A percentile compares a stretch with the other conserved stretches of the same genome.
phyloP scores from a whole-genome alignment of 2,113 vertebrate species.

The Anhinga anhinga region DNA sequence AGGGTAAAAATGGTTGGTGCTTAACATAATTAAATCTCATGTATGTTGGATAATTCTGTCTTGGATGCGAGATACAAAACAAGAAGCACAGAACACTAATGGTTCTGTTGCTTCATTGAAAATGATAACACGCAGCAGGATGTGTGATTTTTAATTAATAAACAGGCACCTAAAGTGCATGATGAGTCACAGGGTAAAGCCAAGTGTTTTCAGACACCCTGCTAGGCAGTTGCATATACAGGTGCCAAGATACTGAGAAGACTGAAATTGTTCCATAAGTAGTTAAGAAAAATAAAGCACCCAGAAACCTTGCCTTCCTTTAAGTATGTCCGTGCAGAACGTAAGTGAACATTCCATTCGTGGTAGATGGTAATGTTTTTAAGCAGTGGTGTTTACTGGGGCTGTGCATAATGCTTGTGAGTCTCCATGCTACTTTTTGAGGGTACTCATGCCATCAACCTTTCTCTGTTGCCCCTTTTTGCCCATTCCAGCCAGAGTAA shows the following conservation, averaged over 20 bases:
- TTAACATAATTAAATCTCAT: constrained; percentile 6
- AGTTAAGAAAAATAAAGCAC: background rate
- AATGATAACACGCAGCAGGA: background rate
- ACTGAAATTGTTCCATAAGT: background rate
- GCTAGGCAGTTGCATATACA: background rate
- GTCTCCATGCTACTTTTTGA: background rate
- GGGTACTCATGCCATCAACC: background rate
- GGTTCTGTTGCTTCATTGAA: constrained; percentile 12
- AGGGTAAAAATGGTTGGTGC: background rate
- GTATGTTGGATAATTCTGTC: constrained; percentile 16
- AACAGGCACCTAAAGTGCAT: background rate
- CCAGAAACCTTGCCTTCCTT: background rate
- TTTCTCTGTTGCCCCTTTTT: background rate
- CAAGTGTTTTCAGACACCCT: background rate
- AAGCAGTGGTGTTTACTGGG: background rate
- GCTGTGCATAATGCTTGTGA: background rate
- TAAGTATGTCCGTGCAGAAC: background rate
- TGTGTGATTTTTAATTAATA: constrained; percentile 37
- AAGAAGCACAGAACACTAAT: background rate
- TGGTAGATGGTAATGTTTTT: background rate
- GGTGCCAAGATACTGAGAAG: background rate
- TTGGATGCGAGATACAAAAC: background rate
- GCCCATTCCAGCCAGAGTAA: background rate
- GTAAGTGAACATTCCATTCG: background rate
- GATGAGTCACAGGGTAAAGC: constrained; percentile 18